These are phyloP conservation scores for Pionites leucogaster DNA, from an alignment of 2,113 vertebrate genomes.

Conservation along the genomic window DNA sequence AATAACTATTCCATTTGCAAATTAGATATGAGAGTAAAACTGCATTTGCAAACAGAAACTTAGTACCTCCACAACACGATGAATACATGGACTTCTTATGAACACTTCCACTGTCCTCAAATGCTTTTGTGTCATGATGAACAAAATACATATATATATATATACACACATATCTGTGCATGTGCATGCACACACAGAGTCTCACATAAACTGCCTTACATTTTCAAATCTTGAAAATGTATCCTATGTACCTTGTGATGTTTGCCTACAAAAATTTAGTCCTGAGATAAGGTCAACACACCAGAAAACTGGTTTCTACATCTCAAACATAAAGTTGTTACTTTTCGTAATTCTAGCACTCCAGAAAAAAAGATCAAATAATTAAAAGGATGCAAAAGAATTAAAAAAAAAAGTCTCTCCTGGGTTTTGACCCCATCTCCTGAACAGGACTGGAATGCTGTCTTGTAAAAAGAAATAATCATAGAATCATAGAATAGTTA, in stretches of 20 bases:
- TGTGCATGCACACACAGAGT: accelerated
- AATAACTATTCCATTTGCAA: neutral
- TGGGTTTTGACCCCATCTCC: neutral
- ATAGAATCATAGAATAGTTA: no score
- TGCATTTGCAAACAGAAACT: neutral
- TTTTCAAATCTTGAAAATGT: neutral
- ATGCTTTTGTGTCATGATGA: neutral
- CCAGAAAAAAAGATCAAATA: neutral
- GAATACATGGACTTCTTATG: neutral
- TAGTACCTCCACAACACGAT: neutral
- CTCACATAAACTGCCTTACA: neutral
- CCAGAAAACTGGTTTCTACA: neutral
- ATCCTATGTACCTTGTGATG: neutral
- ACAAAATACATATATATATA: neutral
- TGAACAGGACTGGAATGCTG: neutral
- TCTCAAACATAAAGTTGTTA: neutral
- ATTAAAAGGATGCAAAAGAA: neutral
- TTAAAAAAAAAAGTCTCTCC: neutral
- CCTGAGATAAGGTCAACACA: neutral
- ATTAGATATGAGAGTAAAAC: neutral
- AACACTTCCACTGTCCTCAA: neutral
- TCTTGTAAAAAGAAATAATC: neutral
- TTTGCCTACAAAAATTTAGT: neutral
- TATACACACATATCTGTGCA: accelerated
- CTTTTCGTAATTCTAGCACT: neutral